Percentiles rank a stretch among this genome's conserved stretches.
phyloP scores from a whole-genome alignment of 1,140 invertebrate genomes.

The Danaus melanippus region DNA sequence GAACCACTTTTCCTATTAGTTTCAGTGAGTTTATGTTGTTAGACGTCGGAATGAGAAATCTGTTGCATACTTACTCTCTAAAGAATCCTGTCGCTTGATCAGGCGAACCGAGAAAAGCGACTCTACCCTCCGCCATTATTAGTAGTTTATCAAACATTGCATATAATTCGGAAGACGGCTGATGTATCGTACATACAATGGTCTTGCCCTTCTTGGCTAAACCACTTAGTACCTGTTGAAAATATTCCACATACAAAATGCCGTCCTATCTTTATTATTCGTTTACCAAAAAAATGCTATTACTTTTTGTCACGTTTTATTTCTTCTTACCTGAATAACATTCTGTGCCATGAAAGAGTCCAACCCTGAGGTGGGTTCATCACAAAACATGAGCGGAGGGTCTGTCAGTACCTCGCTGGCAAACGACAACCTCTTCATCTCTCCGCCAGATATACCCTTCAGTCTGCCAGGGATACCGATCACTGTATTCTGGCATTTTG shows the following conservation, averaged over 20 bases:
- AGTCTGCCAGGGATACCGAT: slow-evolving; percentile 89
- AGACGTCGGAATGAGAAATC: neutral
- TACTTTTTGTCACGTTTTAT: neutral
- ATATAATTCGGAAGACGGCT: slow-evolving; percentile 95
- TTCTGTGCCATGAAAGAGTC: slow-evolving; percentile 92
- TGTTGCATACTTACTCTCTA: slow-evolving; percentile 75
- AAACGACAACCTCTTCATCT: slow-evolving; percentile 95
- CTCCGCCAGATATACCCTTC: slow-evolving; percentile 96
- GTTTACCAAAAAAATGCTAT: too few relatives aligned
- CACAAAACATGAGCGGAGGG: slow-evolving; percentile 96
- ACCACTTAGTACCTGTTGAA: slow-evolving; percentile 77
- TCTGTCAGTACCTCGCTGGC: slow-evolving; percentile 96
- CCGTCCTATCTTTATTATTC: too few relatives aligned
- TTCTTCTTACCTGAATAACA: slow-evolving; percentile 79
- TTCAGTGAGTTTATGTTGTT: too few relatives aligned
- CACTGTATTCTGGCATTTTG: slow-evolving; percentile 88
- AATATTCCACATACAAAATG: too few relatives aligned
- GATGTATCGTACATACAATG: slow-evolving; percentile 95
- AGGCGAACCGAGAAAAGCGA: slow-evolving; percentile 90
- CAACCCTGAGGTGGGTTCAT: slow-evolving; percentile 94
- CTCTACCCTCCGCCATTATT: slow-evolving; percentile 92
- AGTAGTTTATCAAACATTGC: slow-evolving; percentile 93
- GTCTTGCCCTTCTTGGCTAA: slow-evolving; percentile 90
- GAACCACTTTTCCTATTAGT: too few relatives aligned
- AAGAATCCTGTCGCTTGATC: slow-evolving; percentile 88